phyloP scores from a whole-genome alignment of 2,888 invertebrate genomes.

The Cephus spinipes region DNA sequence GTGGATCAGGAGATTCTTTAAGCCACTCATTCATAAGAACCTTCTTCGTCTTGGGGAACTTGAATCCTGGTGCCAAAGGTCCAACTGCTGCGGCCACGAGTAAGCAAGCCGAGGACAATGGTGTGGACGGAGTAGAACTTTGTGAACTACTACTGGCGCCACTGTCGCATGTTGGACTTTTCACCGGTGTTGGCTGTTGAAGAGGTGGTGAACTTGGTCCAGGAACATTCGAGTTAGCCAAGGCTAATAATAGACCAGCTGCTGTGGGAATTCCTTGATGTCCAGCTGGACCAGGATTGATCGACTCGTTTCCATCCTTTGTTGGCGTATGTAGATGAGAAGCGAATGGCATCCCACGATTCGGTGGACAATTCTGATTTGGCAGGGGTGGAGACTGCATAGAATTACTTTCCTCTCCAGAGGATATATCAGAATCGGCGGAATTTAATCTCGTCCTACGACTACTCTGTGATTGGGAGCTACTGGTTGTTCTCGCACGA shows the following conservation, averaged over 20 bases:
- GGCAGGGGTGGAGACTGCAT: slow-evolving; percentile 69
- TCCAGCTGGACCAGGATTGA: slow-evolving; percentile 4
- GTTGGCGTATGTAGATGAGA: slow-evolving; percentile 50
- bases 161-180: slow-evolving; percentile 66
- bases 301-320: slow-evolving; percentile 22
- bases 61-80: slow-evolving; percentile 84
- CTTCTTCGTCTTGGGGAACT: slow-evolving; percentile 94
- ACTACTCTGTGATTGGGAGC: slow-evolving; percentile 66
- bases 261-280: slow-evolving; percentile 64
- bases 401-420: slow-evolving; percentile 78
- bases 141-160: slow-evolving; percentile 67
- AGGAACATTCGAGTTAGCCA: slow-evolving; percentile 67
- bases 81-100: slow-evolving; percentile 88
- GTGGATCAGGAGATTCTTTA: slow-evolving; percentile 76
- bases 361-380: slow-evolving; percentile 49
- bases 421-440: slow-evolving; percentile 82
- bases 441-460: slow-evolving; percentile 79
- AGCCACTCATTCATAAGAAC: slow-evolving; percentile 90
- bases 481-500: slow-evolving; percentile 74
- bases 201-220: slow-evolving; percentile 56
- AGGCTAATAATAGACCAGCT: slow-evolving; percentile 71
- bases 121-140: slow-evolving; percentile 71
- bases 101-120: slow-evolving; percentile 83
- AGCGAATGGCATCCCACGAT: slow-evolving; percentile 44
- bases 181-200: slow-evolving; percentile 56